Evolutionary conservation across 2,113 vertebrate species (phyloP).

Genomic region (Drymodes brunneopygia): DNA sequence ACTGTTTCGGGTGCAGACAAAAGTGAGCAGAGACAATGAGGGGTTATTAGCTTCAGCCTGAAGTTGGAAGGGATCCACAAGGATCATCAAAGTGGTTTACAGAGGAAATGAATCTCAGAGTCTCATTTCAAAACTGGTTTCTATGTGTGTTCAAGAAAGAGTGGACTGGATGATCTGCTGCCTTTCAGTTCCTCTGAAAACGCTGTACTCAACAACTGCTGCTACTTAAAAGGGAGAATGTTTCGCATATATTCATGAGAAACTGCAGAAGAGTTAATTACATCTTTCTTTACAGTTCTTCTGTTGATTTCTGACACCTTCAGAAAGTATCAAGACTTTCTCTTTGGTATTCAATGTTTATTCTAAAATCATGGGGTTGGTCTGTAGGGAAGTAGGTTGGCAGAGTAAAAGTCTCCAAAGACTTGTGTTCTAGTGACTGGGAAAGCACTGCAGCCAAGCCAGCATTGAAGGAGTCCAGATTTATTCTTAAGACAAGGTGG

Average conservation of each 20-base stretch:
- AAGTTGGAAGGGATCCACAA: no score
- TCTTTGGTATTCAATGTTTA: neutral
- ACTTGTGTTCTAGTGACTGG: neutral
- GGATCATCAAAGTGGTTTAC: no score
- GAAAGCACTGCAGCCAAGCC: neutral
- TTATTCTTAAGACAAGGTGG: neutral
- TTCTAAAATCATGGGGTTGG: neutral
- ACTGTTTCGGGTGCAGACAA: neutral
- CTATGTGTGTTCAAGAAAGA: neutral
- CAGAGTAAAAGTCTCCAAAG: neutral
- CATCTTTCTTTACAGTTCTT: neutral
- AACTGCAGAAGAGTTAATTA: neutral
- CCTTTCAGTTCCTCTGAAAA: neutral
- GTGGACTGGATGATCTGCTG: neutral
- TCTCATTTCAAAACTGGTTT: neutral
- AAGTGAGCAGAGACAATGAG: neutral
- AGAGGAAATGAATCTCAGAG: neutral
- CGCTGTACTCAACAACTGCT: neutral
- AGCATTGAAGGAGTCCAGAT: neutral
- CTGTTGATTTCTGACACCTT: neutral
- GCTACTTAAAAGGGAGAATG: neutral
- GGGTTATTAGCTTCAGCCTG: neutral
- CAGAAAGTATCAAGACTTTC: neutral
- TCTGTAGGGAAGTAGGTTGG: neutral
- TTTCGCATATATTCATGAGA: neutral